Conservation (phyloP, 2,888 invertebrate genomes). For the Trachelus stipa region DNA sequence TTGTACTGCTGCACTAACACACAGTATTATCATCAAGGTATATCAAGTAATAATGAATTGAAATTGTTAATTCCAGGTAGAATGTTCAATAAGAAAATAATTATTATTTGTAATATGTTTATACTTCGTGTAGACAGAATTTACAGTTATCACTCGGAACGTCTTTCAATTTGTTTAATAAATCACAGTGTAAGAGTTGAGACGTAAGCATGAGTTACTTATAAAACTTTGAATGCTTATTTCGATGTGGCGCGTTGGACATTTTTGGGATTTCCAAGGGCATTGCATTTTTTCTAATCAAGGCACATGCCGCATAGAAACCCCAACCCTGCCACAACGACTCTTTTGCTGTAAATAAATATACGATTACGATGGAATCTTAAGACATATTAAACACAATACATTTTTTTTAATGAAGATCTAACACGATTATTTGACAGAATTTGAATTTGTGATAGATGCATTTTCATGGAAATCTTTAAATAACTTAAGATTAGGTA, state of each 20-base stretch:
- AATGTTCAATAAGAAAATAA: neutral
- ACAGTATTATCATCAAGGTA: neutral
- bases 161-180: neutral
- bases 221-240: neutral
- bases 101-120: neutral
- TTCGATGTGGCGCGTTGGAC: constrained; percentile 66
- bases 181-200: neutral
- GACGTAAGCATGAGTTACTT: neutral
- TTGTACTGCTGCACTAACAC: neutral
- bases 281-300: constrained; percentile 74
- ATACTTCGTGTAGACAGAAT: neutral
- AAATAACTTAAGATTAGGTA: too few species aligned
- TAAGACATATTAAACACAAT: too few species aligned
- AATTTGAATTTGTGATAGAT: too few species aligned
- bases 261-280: constrained; percentile 88
- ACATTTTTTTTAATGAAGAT: neutral
- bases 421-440: neutral
- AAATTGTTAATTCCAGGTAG: neutral
- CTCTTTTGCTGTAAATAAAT: constrained; percentile 11
- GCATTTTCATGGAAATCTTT: too few species aligned
- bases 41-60: neutral
- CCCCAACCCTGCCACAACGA: constrained; percentile 80
- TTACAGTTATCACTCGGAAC: neutral
- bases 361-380: neutral
- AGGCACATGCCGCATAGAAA: constrained; percentile 86